These are phyloP conservation scores for Mormoops blainvillei DNA, from an alignment of 2,113 vertebrate genomes.

Conservation along the genomic window DNA sequence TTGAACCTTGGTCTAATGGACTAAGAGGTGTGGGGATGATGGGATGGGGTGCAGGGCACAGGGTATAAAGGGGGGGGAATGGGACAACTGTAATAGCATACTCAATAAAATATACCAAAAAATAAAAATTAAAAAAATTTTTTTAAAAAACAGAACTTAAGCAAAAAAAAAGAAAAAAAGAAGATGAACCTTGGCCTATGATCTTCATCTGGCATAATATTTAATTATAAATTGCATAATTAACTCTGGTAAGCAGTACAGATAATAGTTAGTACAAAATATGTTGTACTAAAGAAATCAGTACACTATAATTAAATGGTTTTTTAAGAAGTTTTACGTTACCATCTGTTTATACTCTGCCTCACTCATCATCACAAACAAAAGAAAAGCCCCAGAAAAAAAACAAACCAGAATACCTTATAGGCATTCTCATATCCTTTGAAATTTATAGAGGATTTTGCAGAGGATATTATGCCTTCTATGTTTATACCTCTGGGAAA, in stretches of 20 bases:
- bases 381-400: not conserved
- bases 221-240: not conserved
- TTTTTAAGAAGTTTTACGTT: not conserved
- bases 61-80: no score
- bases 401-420: conserved; percentile 19
- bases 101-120: no score
- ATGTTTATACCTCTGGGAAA: conserved; percentile 60
- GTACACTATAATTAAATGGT: not conserved
- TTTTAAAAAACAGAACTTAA: no score
- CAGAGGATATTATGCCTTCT: conserved; percentile 40
- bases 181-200: not conserved
- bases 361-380: not conserved
- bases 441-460: conserved; percentile 31
- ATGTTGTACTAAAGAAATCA: not conserved
- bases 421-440: conserved; percentile 41
- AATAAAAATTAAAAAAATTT: no score
- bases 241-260: not conserved
- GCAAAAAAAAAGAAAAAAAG: no score
- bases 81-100: no score
- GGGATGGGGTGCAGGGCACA: no score
- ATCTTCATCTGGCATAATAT: not conserved
- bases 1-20: not conserved
- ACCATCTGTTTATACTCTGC: conserved; percentile 33
- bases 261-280: not conserved
- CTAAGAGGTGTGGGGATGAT: no score